Evolutionary conservation across 2,888 invertebrate genomes (phyloP).

Genomic region (Ceriagrion tenellum): DNA sequence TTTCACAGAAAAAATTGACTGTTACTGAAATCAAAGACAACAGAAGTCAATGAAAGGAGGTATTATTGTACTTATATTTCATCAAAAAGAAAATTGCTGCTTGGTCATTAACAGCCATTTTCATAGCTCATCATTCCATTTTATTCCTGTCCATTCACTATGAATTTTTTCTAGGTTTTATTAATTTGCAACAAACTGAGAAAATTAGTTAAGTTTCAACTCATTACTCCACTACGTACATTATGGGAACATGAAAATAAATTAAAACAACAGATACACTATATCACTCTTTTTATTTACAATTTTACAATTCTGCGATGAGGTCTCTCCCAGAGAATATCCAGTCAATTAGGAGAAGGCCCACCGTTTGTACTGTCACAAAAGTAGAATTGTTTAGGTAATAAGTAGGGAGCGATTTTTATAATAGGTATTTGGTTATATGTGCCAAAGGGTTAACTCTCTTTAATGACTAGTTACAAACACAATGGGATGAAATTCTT

Average conservation of each 20-base stretch:
- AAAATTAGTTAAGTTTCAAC: too few relatives aligned
- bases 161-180: background rate
- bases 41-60: too few relatives aligned
- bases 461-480: constrained; percentile 67
- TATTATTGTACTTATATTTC: too few relatives aligned
- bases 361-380: constrained; percentile 67
- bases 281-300: constrained; percentile 66
- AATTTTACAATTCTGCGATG: constrained; percentile 67
- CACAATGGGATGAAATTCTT: constrained; percentile 61
- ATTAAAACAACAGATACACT: constrained; percentile 49
- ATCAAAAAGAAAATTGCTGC: too few relatives aligned
- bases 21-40: too few relatives aligned
- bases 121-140: too few relatives aligned
- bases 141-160: too few relatives aligned
- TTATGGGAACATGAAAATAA: background rate
- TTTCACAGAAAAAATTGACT: too few relatives aligned
- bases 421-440: constrained; percentile 50
- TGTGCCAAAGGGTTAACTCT: constrained; percentile 56
- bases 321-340: constrained; percentile 64
- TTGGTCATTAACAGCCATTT: too few relatives aligned
- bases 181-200: background rate
- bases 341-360: constrained; percentile 67
- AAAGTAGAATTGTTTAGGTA: constrained; percentile 62
- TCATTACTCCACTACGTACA: too few relatives aligned
- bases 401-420: constrained; percentile 57